phyloP scores from a whole-genome alignment of 64 coral and sea anemone species.

The Cladopsammia gracilis region DNA sequence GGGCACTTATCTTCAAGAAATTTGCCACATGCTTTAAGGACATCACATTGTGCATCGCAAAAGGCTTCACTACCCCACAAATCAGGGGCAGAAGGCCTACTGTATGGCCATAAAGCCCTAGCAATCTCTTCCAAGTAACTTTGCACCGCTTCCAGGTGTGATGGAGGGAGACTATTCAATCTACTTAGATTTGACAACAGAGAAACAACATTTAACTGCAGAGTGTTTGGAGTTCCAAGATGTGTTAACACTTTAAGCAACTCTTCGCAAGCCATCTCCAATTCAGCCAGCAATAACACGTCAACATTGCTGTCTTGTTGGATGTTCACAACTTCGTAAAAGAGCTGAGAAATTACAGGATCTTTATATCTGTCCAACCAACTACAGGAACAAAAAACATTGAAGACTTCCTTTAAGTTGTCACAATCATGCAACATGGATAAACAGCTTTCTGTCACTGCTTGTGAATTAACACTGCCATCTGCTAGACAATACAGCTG shows the following conservation, averaged over 20 bases:
- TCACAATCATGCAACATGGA: neutral
- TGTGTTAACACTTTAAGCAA: constrained; percentile 26
- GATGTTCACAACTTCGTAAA: constrained; percentile 7
- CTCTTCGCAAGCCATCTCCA: constrained; percentile 24
- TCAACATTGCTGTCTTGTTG: neutral
- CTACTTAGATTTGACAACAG: constrained; percentile 29
- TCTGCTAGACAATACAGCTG: constrained; percentile 31
- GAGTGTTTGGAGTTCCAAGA: constrained; percentile 25
- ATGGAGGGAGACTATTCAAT: neutral
- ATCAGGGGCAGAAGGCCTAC: constrained; percentile 25
- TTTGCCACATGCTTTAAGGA: constrained; percentile 49
- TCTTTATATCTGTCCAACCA: constrained; percentile 19
- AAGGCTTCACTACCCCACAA: constrained; percentile 26
- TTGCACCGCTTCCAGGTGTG: constrained; percentile 18
- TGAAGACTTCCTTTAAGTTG: neutral
- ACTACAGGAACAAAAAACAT: constrained; percentile 33
- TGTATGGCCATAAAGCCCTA: constrained; percentile 35
- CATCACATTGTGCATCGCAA: constrained; percentile 47
- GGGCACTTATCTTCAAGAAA: constrained; percentile 31
- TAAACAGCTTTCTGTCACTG: neutral
- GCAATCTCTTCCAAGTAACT: constrained; percentile 58
- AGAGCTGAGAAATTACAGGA: constrained; percentile 4
- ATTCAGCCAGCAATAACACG: constrained; percentile 2
- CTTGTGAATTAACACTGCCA: neutral
- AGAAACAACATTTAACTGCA: constrained; percentile 37